Base-by-base conservation (phyloP, 2,888 invertebrate species). In the Tolmerus cingulatus region DNA sequence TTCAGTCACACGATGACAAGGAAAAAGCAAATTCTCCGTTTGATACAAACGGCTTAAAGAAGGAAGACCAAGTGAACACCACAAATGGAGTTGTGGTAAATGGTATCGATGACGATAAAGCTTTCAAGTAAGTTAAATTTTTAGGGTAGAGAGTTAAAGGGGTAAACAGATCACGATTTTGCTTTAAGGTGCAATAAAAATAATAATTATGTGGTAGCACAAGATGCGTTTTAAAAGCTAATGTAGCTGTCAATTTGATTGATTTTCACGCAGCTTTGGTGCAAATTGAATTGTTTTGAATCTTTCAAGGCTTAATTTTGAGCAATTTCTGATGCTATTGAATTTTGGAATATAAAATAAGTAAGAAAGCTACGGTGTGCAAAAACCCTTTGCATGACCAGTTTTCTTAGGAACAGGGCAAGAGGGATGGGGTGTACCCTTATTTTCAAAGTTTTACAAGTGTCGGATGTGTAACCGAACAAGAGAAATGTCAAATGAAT, bases 51-150 rank as follows among this genome's bases (percentile, higher is more conserved):
- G 92, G 92, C 79, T 89, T 93, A 89, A 92, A 92, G 90, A 93
- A 94, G 91, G 93, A 94, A 90, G 93, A 94, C 90, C 92, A 92
- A 91, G 92, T 91, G 89, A 92, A 94, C 91, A 94, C 94, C 89
- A 94, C 94, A 90, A 95, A 95, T 88, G 95, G 94, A 90, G 91
- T 91, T 87, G 91, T 93, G 87, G 93, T 94, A 91, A 96, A 96
- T 92, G 96, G 96, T 89, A 93, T 97, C 90, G 97, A 97, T 90
- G 98, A 98, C 91, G 97, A 97, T 91, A 97, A 97, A 93, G 96
- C 96, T 90, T 97, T 97, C 93, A 97, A 97, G 97, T 97, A 92
- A 96, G 97, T 96, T 89, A 46, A 46, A 46, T 46, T n/a, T 55
- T 82, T 55, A 16, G 9, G 55, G 9, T 14, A n/a, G 7, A 23